Conservation (phyloP, 1,140 invertebrate species). For the Musca domestica region DNA sequence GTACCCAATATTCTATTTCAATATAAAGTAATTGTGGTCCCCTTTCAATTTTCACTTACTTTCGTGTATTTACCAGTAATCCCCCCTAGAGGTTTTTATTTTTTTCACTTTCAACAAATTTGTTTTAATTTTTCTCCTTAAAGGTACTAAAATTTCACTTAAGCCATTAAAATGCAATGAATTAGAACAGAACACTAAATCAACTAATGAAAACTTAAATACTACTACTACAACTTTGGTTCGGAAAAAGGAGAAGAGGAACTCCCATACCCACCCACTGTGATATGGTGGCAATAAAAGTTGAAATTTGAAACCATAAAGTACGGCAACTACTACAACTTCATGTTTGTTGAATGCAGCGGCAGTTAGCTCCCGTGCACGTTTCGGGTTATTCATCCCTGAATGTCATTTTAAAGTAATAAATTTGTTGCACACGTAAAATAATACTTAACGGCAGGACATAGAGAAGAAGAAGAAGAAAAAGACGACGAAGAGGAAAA, state of each 20-base stretch:
- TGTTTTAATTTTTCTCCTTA: background rate
- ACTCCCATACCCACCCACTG: background rate
- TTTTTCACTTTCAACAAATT: background rate
- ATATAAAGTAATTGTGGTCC: too few species aligned
- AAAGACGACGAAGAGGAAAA: too few species aligned
- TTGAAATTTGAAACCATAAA: background rate
- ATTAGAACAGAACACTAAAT: conserved; percentile 30
- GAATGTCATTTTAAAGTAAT: too few species aligned
- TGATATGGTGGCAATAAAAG: background rate
- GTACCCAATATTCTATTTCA: too few species aligned
- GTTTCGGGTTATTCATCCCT: too few species aligned
- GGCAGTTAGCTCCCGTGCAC: too few species aligned
- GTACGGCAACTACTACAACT: too few species aligned
- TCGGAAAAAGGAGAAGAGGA: background rate
- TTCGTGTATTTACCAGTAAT: background rate
- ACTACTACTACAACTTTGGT: background rate
- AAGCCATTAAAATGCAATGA: conserved; percentile 50
- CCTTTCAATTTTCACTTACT: background rate
- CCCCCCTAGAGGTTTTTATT: background rate
- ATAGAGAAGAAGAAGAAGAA: too few species aligned
- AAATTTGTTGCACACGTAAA: too few species aligned
- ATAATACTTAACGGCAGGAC: too few species aligned
- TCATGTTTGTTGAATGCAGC: too few species aligned
- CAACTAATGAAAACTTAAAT: conserved; percentile 15
- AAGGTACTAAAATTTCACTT: conserved; percentile 30